Evolutionary conservation across 1,140 invertebrate genomes (phyloP), one percentile per base, ranked within the genome.

Genomic region (Meloidogyne hapla): DNA sequence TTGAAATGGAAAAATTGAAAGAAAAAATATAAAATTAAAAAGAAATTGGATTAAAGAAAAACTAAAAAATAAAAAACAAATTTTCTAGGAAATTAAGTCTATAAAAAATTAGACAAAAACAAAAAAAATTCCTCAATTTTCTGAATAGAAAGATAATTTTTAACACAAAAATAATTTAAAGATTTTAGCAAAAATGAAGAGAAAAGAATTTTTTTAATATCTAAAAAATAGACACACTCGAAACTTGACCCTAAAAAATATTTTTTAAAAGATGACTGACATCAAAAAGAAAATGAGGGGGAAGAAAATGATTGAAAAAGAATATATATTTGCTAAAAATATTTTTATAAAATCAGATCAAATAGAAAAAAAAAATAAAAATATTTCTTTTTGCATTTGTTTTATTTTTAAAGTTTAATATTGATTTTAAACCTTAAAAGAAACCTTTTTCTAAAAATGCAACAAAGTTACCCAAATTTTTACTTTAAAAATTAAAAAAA

Each of bases 391-490:
- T n/a, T 42, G 40, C 9, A 13, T 42, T 42, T 42, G 18, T 56
- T 56, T 56, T n/a, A n/a, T n/a, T 56, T 56, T 56, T 56, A 56
- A 56, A 56, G 48, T n/a, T 56, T n/a, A 56, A 56, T n/a, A 56
- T 56, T n/a, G 48, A 56, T 56, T 56, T 56, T 56, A n/a, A n/a
- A 5, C n/a, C 1, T n/a, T 21, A 18, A 3, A 48, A 18, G 18
- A 48, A 56, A n/a, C 18, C n/a, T n/a, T 56, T 56, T 33, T 33
- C 33, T 6, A 33, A 33, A 33, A 33, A 33, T 33, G 33, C 33
- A 33, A 33, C 33, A 33, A 8, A 33, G 5, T 6, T 33, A 33
- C 33, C 9, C 4, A 33, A 33, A 33, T 0, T 33, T 8, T 33
- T 33, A 33, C 33, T 33, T 33, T 6, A 33, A 33, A 33, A 33